Percentiles rank a stretch among this genome's conserved stretches.
Conservation (phyloP, 2,888 invertebrate species). For the Tenthredo livida region DNA sequence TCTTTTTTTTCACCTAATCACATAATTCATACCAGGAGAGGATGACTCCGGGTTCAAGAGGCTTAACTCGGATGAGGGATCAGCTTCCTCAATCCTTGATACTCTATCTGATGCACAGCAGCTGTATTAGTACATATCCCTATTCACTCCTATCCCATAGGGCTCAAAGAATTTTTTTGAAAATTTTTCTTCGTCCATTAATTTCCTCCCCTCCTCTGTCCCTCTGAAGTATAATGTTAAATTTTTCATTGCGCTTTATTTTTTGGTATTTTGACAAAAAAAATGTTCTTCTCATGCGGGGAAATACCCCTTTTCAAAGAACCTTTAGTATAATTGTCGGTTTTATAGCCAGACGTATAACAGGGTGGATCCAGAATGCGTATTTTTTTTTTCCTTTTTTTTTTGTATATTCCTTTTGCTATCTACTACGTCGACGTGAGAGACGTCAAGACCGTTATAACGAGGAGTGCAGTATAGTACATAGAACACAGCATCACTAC, state of each 20-base stretch:
- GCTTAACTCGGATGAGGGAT: slow-evolving; percentile 35
- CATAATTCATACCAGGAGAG: background rate
- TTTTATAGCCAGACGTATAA: background rate
- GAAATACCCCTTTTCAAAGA: no score
- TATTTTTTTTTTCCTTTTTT: no score
- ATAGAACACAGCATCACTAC: background rate
- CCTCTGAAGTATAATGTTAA: no score
- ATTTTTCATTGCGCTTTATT: no score
- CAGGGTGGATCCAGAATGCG: background rate
- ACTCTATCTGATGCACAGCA: background rate
- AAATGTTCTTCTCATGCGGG: no score
- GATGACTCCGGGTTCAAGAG: background rate
- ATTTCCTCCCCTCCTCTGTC: background rate
- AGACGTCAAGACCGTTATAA: slow-evolving; percentile 22
- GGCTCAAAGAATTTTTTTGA: background rate
- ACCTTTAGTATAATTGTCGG: background rate
- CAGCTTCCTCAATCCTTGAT: slow-evolving; percentile 27
- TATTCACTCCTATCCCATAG: slow-evolving; percentile 54
- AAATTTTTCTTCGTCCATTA: slow-evolving; percentile 51
- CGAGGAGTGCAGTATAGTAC: slow-evolving; percentile 14
- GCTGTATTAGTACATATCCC: background rate
- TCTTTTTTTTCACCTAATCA: no score
- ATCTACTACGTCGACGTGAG: background rate
- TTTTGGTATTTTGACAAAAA: no score
- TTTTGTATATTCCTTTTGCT: background rate